Percentiles rank a stretch among this genome's conserved stretches.
Evolutionary conservation across 2,888 invertebrate genomes (phyloP).

Genomic region (Melanostoma mellinum): DNA sequence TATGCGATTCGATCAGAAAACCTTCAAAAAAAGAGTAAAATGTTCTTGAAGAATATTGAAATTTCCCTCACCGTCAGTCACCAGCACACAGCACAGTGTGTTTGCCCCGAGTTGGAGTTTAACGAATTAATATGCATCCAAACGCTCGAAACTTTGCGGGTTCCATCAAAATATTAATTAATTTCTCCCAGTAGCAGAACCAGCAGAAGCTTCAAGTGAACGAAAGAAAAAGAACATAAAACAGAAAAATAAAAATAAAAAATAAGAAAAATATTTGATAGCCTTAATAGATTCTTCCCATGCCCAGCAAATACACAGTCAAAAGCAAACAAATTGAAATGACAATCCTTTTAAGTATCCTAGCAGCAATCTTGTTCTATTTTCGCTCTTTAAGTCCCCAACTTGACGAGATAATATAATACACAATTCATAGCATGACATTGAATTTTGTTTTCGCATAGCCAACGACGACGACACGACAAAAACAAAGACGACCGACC

Average conservation of each 20-base stretch:
- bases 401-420: constrained; percentile 22
- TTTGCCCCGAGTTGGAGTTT: constrained; percentile 3
- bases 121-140: constrained; percentile 68
- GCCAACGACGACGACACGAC: constrained; percentile 18
- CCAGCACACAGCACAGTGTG: constrained; percentile 19
- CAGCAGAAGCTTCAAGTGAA: constrained; percentile 18
- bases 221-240: constrained; percentile 17
- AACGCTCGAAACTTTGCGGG: constrained; percentile 30
- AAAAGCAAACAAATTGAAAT: constrained; percentile 58
- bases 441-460: constrained; percentile 52
- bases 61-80: constrained; percentile 6
- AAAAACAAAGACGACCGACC: neutral
- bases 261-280: constrained; percentile 52
- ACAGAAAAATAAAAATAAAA: neutral
- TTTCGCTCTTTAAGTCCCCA: constrained; percentile 20
- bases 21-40: constrained; percentile 17
- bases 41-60: constrained; percentile 56
- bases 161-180: constrained; percentile 63
- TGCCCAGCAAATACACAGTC: constrained; percentile 28
- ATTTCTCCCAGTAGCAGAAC: constrained; percentile 42
- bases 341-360: constrained; percentile 60
- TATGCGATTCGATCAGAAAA: constrained; percentile 42
- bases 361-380: constrained; percentile 41
- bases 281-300: constrained; percentile 54
- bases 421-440: constrained; percentile 61